Evolutionary conservation across 2,113 vertebrate genomes (phyloP), one percentile per base, ranked within the genome.

Genomic region (Pica pica): DNA sequence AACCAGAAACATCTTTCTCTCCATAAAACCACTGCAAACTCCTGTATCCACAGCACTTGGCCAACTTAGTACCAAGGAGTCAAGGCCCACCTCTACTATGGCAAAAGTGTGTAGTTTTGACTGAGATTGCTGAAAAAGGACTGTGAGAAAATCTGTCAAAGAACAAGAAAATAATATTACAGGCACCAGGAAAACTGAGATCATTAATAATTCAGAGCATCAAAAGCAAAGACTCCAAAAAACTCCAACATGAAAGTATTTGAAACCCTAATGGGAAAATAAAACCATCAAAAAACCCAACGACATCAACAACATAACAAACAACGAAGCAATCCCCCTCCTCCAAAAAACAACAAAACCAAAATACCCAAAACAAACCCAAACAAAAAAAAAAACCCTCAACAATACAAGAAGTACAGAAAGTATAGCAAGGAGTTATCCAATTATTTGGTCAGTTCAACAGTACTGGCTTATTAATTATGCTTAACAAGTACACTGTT

Each of bases 251-350:
- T 13, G 17, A 56, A 75, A 65, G 61, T 20, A 35, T 10, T 21
- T 37, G 19, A 69, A 76, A 57, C 26, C 5, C 8, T 50, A 70
- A 83, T 49, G 17, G 4, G 21, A 53, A n/a, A 67, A 33, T 12
- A 7, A 39, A 27, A 35, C 5, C 5, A 46, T 3, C 3, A 47
- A 53, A 89, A 56, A 6, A 1, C 2, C 13, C 20, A n/a, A 31
- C 0, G 24, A 44, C 8, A 37, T 13, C 7, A 73, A 44, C 14
- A 18, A n/a, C 1, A 14, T 15, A 67, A 74, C 6, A 33, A 46
- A 68, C 3, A 60, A n/a, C 24, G 4, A 57, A 60, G 11, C 16
- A 75, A 31, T 2, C 1, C 2, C 9, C 4, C 19, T 12, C 6
- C 2, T 9, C 22, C 22, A n/a, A 35, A 47, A 42, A 23, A 39